These are phyloP conservation scores for Allobates femoralis DNA, from an alignment of 2,797 vertebrate species.

Conservation along the genomic window DNA sequence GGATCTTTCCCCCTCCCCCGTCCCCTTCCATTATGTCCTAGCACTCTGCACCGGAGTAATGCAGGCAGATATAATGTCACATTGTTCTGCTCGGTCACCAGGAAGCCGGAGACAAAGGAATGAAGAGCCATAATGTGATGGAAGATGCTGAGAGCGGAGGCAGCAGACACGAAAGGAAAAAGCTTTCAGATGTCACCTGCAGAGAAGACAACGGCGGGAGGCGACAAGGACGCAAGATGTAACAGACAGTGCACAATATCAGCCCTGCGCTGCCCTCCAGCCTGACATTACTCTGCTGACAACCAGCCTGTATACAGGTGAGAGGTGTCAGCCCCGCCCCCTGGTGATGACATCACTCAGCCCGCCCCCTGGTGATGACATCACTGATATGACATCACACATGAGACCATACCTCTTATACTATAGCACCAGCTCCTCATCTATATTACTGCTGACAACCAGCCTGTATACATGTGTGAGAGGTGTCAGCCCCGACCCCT, in stretches of 20 bases:
- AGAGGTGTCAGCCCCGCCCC: neutral
- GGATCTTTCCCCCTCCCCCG: no score
- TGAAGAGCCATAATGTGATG: neutral
- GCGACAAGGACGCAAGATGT: neutral
- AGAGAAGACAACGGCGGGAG: neutral
- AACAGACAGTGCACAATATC: neutral
- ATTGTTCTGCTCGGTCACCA: neutral
- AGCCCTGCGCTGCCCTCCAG: neutral
- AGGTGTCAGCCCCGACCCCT: no score
- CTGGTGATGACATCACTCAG: no score
- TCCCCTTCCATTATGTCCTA: no score
- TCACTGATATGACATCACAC: neutral
- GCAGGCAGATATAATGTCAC: no score
- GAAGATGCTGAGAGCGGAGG: neutral
- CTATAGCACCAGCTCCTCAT: no score
- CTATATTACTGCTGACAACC: no score
- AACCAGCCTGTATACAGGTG: neutral
- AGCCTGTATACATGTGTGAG: no score
- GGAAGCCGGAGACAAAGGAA: neutral
- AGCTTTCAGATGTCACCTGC: constrained; percentile 28
- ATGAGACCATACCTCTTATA: no score
- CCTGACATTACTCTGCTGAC: neutral
- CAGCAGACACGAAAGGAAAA: constrained; percentile 7
- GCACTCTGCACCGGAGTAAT: no score
- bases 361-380: neutral